Conservation (phyloP, 1,140 invertebrate genomes). For the Chlorops oryzae region DNA sequence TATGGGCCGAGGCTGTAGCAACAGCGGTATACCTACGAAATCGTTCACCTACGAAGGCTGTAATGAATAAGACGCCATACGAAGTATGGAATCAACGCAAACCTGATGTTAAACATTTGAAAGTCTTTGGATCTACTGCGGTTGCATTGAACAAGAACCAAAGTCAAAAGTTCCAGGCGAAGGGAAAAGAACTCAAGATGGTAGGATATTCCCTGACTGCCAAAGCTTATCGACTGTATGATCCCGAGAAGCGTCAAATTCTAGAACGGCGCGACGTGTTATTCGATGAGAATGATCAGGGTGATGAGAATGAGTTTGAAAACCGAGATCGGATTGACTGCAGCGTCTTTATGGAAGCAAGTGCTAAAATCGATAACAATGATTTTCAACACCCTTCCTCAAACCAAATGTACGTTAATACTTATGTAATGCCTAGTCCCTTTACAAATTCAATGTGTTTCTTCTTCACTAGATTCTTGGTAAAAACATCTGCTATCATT, state of each 20-base stretch:
- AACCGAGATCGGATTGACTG: no score
- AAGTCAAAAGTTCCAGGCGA: constrained; percentile 39
- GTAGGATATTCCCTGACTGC: constrained; percentile 46
- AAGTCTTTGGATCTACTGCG: constrained; percentile 34
- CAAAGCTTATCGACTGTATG: constrained; percentile 44
- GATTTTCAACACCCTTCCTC: no score
- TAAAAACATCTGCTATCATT: no score
- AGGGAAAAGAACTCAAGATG: constrained; percentile 39
- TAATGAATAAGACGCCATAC: constrained; percentile 16
- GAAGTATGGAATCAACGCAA: constrained; percentile 18
- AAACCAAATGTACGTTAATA: no score
- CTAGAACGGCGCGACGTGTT: constrained; percentile 47
- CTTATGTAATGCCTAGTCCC: no score
- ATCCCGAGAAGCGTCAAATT: constrained; percentile 21
- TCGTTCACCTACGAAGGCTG: no score
- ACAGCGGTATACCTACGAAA: constrained; percentile 20
- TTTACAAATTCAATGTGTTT: no score
- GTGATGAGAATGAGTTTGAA: no score
- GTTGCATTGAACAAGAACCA: constrained; percentile 39
- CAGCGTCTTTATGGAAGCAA: no score
- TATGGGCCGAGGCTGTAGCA: constrained; percentile 27
- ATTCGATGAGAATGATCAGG: constrained; percentile 38
- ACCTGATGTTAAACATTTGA: constrained; percentile 38
- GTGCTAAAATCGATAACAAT: no score
- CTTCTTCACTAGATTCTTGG: no score